A percentile compares a stretch with the other conserved stretches of the same genome.
phyloP scores from a whole-genome alignment of 1,140 invertebrate genomes.

The Achatina immaculata region DNA sequence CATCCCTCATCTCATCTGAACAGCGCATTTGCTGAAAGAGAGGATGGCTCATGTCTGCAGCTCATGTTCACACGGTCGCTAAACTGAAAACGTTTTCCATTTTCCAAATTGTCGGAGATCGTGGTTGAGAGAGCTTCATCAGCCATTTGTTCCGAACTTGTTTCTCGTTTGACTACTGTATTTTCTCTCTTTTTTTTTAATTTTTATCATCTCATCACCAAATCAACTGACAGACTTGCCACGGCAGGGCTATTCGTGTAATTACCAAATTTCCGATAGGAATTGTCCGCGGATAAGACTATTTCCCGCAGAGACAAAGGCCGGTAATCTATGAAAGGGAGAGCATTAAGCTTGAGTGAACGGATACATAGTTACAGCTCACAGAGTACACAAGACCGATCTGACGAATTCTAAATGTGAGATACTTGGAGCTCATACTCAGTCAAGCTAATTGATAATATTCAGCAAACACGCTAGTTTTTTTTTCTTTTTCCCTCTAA shows the following conservation, averaged over 20 bases:
- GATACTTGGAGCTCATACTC: background rate
- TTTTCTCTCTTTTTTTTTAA: background rate
- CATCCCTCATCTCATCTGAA: too few species aligned
- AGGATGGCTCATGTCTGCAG: too few species aligned
- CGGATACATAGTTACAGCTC: conserved; percentile 4
- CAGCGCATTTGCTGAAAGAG: too few species aligned
- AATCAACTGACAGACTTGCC: conserved; percentile 4
- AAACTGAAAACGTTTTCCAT: too few species aligned
- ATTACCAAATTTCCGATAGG: conserved; percentile 32
- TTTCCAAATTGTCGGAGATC: too few species aligned
- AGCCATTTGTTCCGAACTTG: background rate
- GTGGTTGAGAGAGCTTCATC: conserved; percentile 1
- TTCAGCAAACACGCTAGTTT: too few species aligned
- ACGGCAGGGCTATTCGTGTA: conserved; percentile 12
- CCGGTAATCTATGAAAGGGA: conserved; percentile 6
- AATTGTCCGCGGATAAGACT: conserved; percentile 18
- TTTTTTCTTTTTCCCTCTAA: too few species aligned
- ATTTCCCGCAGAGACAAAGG: conserved; percentile 25
- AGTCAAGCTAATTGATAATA: too few species aligned
- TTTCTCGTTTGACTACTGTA: background rate
- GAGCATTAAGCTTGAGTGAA: conserved; percentile 9
- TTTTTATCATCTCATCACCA: conserved; percentile 15
- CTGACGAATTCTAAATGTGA: background rate
- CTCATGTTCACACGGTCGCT: too few species aligned
- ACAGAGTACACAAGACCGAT: background rate